Percentiles rank a stretch among this genome's conserved stretches.
phyloP scores from a whole-genome alignment of 1,140 invertebrate species.

The Aricia agestis region DNA sequence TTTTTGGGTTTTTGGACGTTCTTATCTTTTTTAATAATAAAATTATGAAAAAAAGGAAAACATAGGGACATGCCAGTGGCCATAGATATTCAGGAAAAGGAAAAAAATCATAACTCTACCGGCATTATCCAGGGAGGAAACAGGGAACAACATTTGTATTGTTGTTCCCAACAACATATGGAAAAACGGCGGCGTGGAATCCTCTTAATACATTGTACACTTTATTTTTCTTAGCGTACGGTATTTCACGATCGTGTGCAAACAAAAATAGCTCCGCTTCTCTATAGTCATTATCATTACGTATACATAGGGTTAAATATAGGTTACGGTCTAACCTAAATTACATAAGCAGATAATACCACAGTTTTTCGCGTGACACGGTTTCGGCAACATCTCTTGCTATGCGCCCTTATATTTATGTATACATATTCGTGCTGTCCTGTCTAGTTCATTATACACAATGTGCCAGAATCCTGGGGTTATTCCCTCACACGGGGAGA shows the following conservation, averaged over 20 bases:
- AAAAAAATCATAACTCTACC: no score
- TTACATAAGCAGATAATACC: background rate
- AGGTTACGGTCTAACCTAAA: background rate
- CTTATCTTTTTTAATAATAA: no score
- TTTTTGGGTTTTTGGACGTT: no score
- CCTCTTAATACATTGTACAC: background rate
- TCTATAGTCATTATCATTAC: background rate
- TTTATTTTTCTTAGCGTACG: background rate
- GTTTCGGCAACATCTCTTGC: constrained; percentile 22
- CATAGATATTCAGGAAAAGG: no score
- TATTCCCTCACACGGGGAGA: constrained; percentile 80
- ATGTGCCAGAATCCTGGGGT: constrained; percentile 73
- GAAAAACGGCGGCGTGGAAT: no score
- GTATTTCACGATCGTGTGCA: background rate
- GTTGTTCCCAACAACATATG: no score
- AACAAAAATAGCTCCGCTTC: background rate
- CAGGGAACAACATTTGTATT: no score
- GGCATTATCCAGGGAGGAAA: no score
- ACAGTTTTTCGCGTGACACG: constrained; percentile 1
- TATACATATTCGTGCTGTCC: background rate
- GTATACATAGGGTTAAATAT: background rate
- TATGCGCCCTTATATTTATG: background rate
- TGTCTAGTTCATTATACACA: background rate
- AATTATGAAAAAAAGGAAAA: no score
- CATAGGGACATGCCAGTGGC: no score